A percentile compares a stretch with the other conserved stretches of the same genome.
Conservation (phyloP, 2,888 invertebrate species). For the Latrodectus hesperus region DNA sequence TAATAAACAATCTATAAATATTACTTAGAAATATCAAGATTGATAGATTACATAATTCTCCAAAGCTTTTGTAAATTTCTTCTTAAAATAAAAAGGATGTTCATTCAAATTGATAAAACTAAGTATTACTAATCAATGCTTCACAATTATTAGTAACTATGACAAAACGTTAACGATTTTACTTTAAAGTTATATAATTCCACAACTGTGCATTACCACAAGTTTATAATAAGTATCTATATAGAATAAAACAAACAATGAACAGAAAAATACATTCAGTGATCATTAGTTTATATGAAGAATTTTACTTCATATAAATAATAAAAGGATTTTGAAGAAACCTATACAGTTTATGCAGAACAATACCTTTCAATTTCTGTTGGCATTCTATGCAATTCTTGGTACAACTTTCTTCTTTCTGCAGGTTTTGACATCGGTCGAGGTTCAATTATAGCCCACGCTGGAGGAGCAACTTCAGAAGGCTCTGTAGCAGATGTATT, state of each 20-base stretch:
- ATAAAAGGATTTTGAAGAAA: background rate
- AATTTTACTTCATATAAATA: background rate
- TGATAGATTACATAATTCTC: too few relatives aligned
- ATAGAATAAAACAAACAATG: too few relatives aligned
- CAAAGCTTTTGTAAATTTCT: too few relatives aligned
- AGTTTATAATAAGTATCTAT: background rate
- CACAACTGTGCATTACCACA: background rate
- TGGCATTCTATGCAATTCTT: conserved; percentile 26
- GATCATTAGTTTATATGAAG: background rate
- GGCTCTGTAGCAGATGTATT: too few relatives aligned
- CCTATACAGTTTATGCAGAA: background rate
- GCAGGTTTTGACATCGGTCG: conserved; percentile 35
- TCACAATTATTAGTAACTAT: too few relatives aligned
- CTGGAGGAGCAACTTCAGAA: background rate
- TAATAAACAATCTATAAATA: too few relatives aligned
- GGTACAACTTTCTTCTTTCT: conserved; percentile 36
- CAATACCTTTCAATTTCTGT: background rate
- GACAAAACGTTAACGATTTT: too few relatives aligned
- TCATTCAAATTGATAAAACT: too few relatives aligned
- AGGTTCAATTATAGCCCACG: conserved; percentile 38
- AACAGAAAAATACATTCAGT: background rate
- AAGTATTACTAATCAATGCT: too few relatives aligned
- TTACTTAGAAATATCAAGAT: too few relatives aligned
- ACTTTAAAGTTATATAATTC: too few relatives aligned
- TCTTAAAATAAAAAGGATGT: too few relatives aligned